Evolutionary conservation across 2,888 invertebrate species (phyloP).

Genomic region (Himalopsyche tibetana): DNA sequence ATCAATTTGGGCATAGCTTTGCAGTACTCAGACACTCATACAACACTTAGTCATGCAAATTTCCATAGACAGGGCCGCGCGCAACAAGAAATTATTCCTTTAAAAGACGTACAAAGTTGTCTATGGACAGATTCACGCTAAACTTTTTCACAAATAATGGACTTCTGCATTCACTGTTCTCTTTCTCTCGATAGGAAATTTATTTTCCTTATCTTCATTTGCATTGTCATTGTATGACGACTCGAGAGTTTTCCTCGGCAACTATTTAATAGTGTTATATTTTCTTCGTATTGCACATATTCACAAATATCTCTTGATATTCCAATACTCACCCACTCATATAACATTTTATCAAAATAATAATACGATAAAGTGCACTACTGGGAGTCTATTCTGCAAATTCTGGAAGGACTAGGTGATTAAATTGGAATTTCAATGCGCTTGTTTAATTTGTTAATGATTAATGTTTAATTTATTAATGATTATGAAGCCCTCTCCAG

Average conservation of each 20-base stretch:
- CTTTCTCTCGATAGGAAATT: background rate
- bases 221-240: constrained; percentile 48
- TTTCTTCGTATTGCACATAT: too few relatives aligned
- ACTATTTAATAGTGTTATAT: background rate
- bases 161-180: constrained; percentile 13
- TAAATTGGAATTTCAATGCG: too few relatives aligned
- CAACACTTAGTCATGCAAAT: constrained; percentile 63
- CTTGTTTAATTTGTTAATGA: too few relatives aligned
- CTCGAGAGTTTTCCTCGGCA: background rate
- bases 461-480: too few relatives aligned
- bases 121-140: constrained; percentile 56
- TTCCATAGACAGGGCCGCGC: constrained; percentile 56
- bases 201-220: constrained; percentile 53
- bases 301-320: too few relatives aligned
- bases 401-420: too few relatives aligned
- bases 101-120: constrained; percentile 58
- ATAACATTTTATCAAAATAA: too few relatives aligned
- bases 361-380: too few relatives aligned
- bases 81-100: constrained; percentile 61
- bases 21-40: constrained; percentile 25
- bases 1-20: background rate
- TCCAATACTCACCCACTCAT: too few relatives aligned
- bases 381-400: too few relatives aligned
- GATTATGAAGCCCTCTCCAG: too few relatives aligned
- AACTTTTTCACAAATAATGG: constrained; percentile 49